Conservation (phyloP, 2,888 invertebrate species). For the Teleogryllus oceanicus region DNA sequence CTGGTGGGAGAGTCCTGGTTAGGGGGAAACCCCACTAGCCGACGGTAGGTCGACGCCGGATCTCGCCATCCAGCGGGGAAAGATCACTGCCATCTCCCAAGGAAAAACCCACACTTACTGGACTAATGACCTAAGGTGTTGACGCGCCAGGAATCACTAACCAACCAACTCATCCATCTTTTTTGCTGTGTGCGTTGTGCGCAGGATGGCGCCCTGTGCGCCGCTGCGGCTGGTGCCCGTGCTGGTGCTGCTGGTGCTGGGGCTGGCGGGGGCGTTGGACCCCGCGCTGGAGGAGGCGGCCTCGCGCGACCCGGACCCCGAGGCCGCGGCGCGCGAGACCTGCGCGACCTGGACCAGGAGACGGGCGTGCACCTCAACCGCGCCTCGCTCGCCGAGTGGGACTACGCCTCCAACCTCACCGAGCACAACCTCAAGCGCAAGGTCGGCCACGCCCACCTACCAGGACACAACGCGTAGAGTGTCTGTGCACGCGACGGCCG, state of each 20-base stretch:
- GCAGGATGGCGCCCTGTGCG: neutral
- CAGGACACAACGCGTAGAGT: too few species aligned
- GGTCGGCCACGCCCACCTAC: slow-evolving; percentile 41
- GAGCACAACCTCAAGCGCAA: slow-evolving; percentile 62
- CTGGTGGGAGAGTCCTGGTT: too few species aligned
- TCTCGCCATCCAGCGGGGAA: too few species aligned
- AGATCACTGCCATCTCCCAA: too few species aligned
- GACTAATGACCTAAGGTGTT: too few species aligned
- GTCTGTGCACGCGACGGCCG: too few species aligned
- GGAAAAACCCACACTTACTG: too few species aligned
- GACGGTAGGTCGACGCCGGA: too few species aligned
- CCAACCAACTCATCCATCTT: too few species aligned
- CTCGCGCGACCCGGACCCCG: slow-evolving; percentile 37
- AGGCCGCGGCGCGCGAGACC: slow-evolving; percentile 58
- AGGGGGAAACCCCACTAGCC: too few species aligned
- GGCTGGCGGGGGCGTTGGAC: neutral
- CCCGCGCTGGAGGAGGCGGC: slow-evolving; percentile 26
- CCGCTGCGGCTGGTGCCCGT: neutral
- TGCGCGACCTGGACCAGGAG: slow-evolving; percentile 60
- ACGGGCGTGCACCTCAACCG: slow-evolving; percentile 57
- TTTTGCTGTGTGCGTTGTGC: neutral
- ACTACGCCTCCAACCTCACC: slow-evolving; percentile 72
- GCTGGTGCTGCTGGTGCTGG: neutral
- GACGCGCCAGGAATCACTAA: too few species aligned
- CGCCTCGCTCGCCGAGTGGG: slow-evolving; percentile 64